Evolutionary conservation across 2,113 vertebrate species (phyloP), one percentile per base, ranked within the genome.

Genomic region (Stegastes partitus): DNA sequence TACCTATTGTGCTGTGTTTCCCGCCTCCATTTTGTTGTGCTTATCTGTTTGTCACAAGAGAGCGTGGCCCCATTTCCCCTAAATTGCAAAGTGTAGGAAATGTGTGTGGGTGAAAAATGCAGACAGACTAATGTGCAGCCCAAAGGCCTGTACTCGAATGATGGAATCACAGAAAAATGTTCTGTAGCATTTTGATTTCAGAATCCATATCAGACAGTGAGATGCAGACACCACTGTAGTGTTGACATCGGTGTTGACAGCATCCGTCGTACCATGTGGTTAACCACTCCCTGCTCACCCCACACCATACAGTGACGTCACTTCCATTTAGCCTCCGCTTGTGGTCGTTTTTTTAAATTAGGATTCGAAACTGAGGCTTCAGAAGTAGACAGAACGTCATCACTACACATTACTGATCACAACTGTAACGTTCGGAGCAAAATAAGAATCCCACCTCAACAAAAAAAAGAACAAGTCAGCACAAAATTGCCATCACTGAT

Each of bases 1-100:
- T 47, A 21, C 53, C 14, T 28, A 15, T 28, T 4, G 53, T 59
- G 5, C 14, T 71, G 14, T 80, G 22, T 73, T 75, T 75, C 55
- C 50, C 45, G 59, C 63, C 65, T 81, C 82, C 84, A 87, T 91
- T 87, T 91, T 85, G 70, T 91, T 83, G 26, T 63, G 34, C 58
- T 68, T 25, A 68, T 81, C 64, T 68, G 68, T 68, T 68, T 53
- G 71, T 47, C 42, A 64, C 49, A 59, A 56, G 26, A 77, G 19
- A 54, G 56, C 26, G 26, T 74, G 61, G 45, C 71, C 74, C 57
- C 18, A 37, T 72, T 85, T 77, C 45, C 64, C 72, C 62, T 42
- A 23, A 82, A 79, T 26, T 50, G 49, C 45, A 53, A 59, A 70
- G 44, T 14, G 21, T 56, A 18, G 58, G 15, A 28, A 77, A 74